These are phyloP conservation scores for Eleutherodactylus coqui DNA, from an alignment of 2,797 vertebrate genomes.

Conservation along the genomic window DNA sequence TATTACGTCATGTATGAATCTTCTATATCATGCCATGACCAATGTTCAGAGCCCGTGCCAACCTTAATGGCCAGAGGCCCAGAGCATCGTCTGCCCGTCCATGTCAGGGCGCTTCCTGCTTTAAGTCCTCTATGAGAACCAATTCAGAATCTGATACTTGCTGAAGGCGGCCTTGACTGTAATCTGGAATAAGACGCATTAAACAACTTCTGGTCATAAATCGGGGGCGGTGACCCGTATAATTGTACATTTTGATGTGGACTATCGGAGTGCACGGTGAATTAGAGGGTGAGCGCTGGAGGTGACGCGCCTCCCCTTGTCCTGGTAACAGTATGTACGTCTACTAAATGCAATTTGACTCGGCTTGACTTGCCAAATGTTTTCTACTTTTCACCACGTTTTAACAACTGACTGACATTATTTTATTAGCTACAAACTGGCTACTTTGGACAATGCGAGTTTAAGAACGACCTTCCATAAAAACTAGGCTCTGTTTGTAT, in stretches of 20 bases:
- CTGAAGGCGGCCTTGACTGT: background rate
- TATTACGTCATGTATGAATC: too few species aligned
- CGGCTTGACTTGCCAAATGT: conserved; percentile 28
- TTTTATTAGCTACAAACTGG: conserved; percentile 37
- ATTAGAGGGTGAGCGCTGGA: background rate
- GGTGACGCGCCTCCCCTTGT: background rate
- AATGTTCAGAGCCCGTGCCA: background rate
- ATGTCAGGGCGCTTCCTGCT: background rate
- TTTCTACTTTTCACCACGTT: conserved; percentile 34
- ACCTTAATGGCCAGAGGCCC: background rate
- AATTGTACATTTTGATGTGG: conserved; percentile 18
- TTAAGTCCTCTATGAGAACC: background rate
- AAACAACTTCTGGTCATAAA: conserved; percentile 22
- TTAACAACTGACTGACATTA: conserved; percentile 40
- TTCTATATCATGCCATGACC: too few species aligned
- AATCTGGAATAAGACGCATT: background rate
- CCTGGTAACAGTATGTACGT: conserved; percentile 15
- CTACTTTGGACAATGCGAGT: background rate
- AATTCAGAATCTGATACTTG: background rate
- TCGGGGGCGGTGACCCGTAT: conserved; percentile 16
- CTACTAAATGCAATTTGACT: conserved; percentile 26
- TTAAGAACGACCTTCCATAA: conserved; percentile 25
- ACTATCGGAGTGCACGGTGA: conserved; percentile 15
- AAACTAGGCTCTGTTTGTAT: conserved; percentile 19
- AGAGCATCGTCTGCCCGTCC: background rate